Conservation (phyloP, 2,888 invertebrate species). For the Noctua fimbriata region DNA sequence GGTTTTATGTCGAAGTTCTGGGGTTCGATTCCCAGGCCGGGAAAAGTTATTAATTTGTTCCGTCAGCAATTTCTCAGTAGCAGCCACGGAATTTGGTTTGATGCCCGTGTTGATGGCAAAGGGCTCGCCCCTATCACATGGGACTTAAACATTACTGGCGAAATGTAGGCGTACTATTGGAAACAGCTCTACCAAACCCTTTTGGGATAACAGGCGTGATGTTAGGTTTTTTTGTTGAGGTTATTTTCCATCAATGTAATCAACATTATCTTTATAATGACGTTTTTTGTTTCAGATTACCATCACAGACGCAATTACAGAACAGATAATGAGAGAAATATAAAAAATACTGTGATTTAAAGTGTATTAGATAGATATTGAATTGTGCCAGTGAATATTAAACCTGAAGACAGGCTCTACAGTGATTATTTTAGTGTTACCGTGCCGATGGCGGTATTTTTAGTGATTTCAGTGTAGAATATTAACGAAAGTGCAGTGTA, state of each 20-base stretch:
- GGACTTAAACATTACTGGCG: background rate
- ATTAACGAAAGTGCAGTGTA: slow-evolving; percentile 30
- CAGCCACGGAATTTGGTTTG: background rate
- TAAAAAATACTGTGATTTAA: slow-evolving; percentile 22
- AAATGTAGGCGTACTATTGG: background rate
- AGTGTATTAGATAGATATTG: slow-evolving; percentile 8
- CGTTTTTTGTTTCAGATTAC: slow-evolving; percentile 59
- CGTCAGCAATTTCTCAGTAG: background rate
- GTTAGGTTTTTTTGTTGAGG: background rate
- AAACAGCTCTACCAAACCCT: background rate
- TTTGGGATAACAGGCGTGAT: background rate
- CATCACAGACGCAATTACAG: slow-evolving; percentile 19
- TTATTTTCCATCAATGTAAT: background rate
- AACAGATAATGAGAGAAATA: slow-evolving; percentile 29
- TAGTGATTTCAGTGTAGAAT: slow-evolving; percentile 9
- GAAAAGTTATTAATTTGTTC: background rate
- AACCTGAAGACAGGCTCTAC: background rate
- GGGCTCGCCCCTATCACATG: background rate
- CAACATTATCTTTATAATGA: slow-evolving; percentile 31
- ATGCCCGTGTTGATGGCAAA: background rate
- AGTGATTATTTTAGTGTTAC: background rate
- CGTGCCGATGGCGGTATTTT: background rate
- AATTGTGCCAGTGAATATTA: slow-evolving; percentile 34
- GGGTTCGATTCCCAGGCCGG: background rate
- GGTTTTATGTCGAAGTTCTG: background rate